Conservation (phyloP, 2,113 vertebrate genomes). For the Daubentonia madagascariensis region DNA sequence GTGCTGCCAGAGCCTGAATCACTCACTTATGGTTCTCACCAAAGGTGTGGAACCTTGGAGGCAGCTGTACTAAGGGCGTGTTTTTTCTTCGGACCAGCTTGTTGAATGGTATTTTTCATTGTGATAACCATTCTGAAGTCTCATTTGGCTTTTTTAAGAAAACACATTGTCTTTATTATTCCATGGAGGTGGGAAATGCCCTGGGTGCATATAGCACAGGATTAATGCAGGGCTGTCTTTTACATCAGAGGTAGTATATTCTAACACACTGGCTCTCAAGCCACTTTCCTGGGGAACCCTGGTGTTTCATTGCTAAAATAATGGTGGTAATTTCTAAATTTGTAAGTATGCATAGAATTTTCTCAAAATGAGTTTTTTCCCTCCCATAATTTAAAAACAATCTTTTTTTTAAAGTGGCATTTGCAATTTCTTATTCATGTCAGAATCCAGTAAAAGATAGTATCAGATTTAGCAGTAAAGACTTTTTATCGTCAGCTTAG, state of each 20-base stretch:
- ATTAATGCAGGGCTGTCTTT: not conserved
- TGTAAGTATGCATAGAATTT: not conserved
- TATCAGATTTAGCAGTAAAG: not conserved
- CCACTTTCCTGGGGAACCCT: not conserved
- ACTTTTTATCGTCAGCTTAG: not conserved
- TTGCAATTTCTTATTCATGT: not conserved
- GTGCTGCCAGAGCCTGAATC: not conserved
- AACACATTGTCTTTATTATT: not conserved
- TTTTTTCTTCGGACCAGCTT: not conserved
- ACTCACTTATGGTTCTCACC: not conserved
- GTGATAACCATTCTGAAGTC: not conserved
- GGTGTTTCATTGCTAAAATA: not conserved
- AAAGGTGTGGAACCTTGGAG: not conserved
- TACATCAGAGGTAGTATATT: not conserved
- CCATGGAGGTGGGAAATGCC: not conserved
- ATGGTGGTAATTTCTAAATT: not conserved
- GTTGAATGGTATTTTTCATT: not conserved
- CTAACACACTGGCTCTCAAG: not conserved
- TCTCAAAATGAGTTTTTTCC: not conserved
- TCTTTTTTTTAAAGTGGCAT: not conserved
- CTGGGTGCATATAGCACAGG: no score
- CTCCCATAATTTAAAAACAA: not conserved
- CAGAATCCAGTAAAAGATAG: not conserved
- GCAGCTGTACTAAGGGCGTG: not conserved
- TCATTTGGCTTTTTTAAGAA: not conserved